These are phyloP conservation scores for Fulica atra DNA, from an alignment of 2,113 vertebrate genomes.

Conservation along the genomic window DNA sequence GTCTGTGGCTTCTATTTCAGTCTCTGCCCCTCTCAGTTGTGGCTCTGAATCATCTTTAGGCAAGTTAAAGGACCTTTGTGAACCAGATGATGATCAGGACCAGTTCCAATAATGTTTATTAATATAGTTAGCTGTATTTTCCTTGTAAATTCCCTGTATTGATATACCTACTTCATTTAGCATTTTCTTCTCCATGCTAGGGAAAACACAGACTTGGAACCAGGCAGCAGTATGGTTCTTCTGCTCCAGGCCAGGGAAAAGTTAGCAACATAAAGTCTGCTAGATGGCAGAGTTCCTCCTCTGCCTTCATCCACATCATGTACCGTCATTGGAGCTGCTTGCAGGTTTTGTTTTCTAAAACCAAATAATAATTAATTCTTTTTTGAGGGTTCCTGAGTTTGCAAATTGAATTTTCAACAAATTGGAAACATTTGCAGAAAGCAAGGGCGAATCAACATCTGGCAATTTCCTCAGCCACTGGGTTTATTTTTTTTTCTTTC, in stretches of 20 bases:
- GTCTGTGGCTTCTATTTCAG: background rate
- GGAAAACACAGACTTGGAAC: background rate
- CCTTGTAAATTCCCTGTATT: background rate
- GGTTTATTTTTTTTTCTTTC: background rate
- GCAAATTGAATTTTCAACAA: background rate
- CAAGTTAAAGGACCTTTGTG: background rate
- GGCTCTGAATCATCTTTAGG: background rate
- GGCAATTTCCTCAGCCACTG: background rate
- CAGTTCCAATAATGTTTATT: background rate
- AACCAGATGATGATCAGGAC: background rate
- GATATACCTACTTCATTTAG: background rate
- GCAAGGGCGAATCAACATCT: background rate
- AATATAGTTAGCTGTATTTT: background rate
- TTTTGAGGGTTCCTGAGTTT: background rate
- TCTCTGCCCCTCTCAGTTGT: background rate
- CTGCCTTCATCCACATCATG: background rate
- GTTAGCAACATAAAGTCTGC: background rate
- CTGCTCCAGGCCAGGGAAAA: background rate
- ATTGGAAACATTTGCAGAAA: slow-evolving; percentile 17
- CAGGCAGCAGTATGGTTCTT: fast-evolving
- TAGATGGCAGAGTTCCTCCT: background rate
- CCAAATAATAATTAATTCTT: background rate
- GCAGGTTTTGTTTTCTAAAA: background rate
- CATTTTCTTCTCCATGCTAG: background rate
- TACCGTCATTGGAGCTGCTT: background rate